These are phyloP conservation scores for Prionace glauca DNA, from an alignment of 2,797 vertebrate species.

Conservation along the genomic window DNA sequence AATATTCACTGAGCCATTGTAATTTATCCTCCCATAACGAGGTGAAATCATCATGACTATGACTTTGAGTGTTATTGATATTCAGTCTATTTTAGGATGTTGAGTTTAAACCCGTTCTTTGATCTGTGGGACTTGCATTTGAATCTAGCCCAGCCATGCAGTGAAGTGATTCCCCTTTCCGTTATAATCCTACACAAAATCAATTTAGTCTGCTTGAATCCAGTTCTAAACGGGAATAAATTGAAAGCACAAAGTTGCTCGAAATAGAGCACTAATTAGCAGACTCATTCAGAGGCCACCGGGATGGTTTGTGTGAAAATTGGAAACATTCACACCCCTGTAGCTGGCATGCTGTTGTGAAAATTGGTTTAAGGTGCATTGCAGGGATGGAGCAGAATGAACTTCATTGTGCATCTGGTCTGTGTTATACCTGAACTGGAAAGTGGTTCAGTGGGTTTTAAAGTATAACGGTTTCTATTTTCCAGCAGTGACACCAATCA, in stretches of 20 bases:
- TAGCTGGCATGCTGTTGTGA: not conserved
- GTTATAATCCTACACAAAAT: not conserved
- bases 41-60: not conserved
- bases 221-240: not conserved
- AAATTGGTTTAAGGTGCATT: constrained; percentile 14
- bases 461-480: not conserved
- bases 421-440: not conserved
- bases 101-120: not conserved
- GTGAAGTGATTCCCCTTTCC: not conserved
- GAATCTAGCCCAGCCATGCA: not conserved
- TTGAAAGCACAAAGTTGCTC: not conserved
- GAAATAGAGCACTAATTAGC: not conserved
- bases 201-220: not conserved
- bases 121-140: not conserved
- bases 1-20: not conserved
- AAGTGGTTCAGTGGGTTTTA: not conserved
- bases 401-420: not conserved
- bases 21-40: not conserved
- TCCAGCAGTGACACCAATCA: not conserved
- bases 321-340: constrained; percentile 20
- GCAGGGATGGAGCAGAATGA: not conserved
- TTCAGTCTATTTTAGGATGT: not conserved
- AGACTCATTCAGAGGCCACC: not conserved
- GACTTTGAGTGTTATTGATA: not conserved
- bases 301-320: not conserved